A percentile compares a stretch with the other conserved stretches of the same genome.
phyloP scores from a whole-genome alignment of 2,113 vertebrate species.

The Archilochus colubris region DNA sequence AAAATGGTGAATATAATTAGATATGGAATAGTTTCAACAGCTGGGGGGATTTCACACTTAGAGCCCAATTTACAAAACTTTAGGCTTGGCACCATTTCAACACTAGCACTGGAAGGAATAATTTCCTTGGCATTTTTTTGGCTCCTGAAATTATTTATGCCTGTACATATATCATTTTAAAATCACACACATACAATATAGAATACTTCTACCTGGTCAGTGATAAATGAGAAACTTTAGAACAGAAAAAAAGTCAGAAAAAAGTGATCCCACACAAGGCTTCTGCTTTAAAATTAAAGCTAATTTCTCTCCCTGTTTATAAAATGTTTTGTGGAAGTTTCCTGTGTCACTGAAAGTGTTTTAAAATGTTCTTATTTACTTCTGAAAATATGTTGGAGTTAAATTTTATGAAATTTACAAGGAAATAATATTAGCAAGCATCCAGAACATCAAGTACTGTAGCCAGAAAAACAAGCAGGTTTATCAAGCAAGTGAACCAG shows the following conservation, averaged over 20 bases:
- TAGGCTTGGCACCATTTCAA: constrained; percentile 74
- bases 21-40: constrained; percentile 82
- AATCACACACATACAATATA: constrained; percentile 10
- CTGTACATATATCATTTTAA: constrained; percentile 63
- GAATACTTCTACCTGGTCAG: constrained; percentile 52
- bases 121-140: constrained; percentile 70
- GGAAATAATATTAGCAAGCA: neutral
- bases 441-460: neutral
- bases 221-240: constrained; percentile 55
- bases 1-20: constrained; percentile 77
- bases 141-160: constrained; percentile 73
- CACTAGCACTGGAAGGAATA: constrained; percentile 74
- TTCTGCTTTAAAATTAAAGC: neutral
- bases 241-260: constrained; percentile 30
- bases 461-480: neutral
- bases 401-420: constrained; percentile 32
- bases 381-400: neutral
- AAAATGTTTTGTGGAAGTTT: constrained; percentile 33
- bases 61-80: constrained; percentile 77
- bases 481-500: neutral
- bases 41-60: constrained; percentile 85
- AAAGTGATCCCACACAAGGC: neutral
- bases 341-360: neutral
- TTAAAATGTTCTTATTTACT: neutral
- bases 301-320: constrained; percentile 33